Evolutionary conservation across 1,140 invertebrate species (phyloP), one percentile per base, ranked within the genome.

Genomic region (Cydia pomonella): DNA sequence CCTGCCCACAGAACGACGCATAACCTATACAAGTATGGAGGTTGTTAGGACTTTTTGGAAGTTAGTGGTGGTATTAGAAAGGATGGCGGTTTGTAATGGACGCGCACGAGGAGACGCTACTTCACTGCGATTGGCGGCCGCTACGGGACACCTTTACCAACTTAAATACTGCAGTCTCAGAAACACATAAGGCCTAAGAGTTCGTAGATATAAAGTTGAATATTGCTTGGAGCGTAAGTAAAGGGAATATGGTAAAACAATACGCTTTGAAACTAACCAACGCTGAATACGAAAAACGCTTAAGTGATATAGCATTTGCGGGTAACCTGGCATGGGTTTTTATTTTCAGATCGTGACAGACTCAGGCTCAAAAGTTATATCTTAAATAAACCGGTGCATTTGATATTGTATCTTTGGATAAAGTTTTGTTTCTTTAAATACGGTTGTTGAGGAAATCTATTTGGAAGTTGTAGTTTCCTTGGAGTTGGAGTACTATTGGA

Each of bases 41-140:
- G 9, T 18, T 7, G 47, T 59, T 59, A 59, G 1, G 3, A 23
- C 53, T 5, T 59, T 59, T 23, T 59, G 53, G 53, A 21, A 59
- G 16, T 59, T 7, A 64, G 16, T 4, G 16, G 63, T 16, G 16
- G 79, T 85, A 87, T 88, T 89, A 88, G 88, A 88, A 88, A 86
- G 76, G 80, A 89, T 86, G 79, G 84, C 73, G 75, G 47, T 66
- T 73, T 77, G 82, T 80, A 84, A 84, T 84, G 79, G 79, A 81
- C 77, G 73, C 71, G 79, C 77, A 77, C 79, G 78, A 21, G 73
- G 73, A 73, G 72, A 76, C 76, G 59, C 69, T 81, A 73, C 74
- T 80, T 81, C 76, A 80, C 72, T 72, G 77, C 76, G 74, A 80
- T 78, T 77, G 75, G 78, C 77, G 77, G 77, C 72, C 78, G 72